phyloP scores from a whole-genome alignment of 2,888 invertebrate genomes.

The Zele albiditarsus region DNA sequence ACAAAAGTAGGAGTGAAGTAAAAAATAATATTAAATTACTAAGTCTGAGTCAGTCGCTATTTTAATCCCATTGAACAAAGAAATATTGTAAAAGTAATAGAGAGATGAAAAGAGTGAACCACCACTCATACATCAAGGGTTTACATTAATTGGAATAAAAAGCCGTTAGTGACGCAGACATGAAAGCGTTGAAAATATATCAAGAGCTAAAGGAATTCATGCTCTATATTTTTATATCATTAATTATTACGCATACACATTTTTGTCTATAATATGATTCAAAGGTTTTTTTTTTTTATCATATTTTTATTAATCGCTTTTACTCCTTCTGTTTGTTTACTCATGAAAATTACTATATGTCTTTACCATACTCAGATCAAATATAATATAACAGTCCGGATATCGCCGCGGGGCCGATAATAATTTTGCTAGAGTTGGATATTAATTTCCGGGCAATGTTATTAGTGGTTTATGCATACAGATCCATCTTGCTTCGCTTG shows the following conservation, averaged over 20 bases:
- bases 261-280: not conserved
- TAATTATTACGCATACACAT: not conserved
- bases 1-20: not conserved
- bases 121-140: not conserved
- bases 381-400: not conserved
- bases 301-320: not conserved
- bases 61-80: not conserved
- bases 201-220: not conserved
- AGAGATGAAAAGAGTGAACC: not conserved
- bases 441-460: not conserved
- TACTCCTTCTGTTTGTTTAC: not conserved
- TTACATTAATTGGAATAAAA: slow-evolving; percentile 22
- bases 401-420: not conserved
- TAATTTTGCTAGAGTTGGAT: not conserved
- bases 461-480: not conserved
- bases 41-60: not conserved
- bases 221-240: not conserved
- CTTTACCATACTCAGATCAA: not conserved
- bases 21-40: slow-evolving; percentile 15
- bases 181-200: not conserved
- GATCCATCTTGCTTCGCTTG: not conserved
- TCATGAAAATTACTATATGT: not conserved
- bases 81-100: not conserved
- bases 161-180: slow-evolving; percentile 1
- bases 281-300: not conserved